Conservation (phyloP, 2,888 invertebrate species). For the Xestia c-nigrum region DNA sequence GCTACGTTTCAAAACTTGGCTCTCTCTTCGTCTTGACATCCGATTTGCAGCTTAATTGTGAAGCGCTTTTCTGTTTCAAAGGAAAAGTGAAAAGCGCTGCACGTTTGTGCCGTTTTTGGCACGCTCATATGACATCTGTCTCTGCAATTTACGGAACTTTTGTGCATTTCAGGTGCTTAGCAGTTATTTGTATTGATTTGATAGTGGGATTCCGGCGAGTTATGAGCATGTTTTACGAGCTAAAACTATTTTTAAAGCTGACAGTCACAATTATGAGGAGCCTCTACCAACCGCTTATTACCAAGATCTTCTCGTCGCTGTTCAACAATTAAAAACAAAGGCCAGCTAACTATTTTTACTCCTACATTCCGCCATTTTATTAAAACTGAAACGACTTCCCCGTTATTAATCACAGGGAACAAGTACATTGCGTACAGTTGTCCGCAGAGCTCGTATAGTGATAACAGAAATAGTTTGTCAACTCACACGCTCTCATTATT, state of each 20-base stretch:
- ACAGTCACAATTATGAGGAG: too few relatives aligned
- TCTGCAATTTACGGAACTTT: conserved; percentile 1
- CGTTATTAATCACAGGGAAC: conserved; percentile 16
- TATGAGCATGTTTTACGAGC: too few relatives aligned
- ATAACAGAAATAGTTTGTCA: conserved; percentile 59
- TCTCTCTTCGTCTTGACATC: conserved; percentile 33
- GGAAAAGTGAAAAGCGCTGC: conserved; percentile 29
- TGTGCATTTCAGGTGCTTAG: background rate
- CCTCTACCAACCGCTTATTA: background rate
- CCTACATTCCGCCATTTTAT: conserved; percentile 5
- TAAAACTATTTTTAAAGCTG: too few relatives aligned
- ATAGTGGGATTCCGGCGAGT: too few relatives aligned
- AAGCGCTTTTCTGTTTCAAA: conserved; percentile 19
- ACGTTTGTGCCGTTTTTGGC: background rate
- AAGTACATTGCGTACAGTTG: conserved; percentile 10
- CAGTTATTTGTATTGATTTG: too few relatives aligned
- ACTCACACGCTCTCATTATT: conserved; percentile 35
- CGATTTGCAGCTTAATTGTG: conserved; percentile 34
- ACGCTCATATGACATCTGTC: conserved; percentile 7
- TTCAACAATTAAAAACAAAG: conserved; percentile 15
- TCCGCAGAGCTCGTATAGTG: conserved; percentile 21
- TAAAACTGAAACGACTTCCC: conserved; percentile 18
- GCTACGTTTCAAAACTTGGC: conserved; percentile 50
- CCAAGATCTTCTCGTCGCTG: background rate
- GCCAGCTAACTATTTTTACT: background rate